Base-by-base conservation (phyloP, 2,113 vertebrate species). In the Notechis scutatus region DNA sequence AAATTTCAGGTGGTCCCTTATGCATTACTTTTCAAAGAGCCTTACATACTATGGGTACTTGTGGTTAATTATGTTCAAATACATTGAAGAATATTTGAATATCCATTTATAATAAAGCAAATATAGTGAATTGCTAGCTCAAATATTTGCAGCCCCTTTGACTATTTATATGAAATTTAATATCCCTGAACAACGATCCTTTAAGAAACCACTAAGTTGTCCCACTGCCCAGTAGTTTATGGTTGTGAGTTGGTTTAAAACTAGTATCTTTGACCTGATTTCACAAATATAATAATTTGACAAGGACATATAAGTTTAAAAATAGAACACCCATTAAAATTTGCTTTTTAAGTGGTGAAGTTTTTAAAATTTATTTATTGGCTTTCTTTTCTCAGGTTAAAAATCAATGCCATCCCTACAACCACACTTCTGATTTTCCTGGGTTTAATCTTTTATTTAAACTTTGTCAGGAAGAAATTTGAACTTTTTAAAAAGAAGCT, bases 401-500 rank as follows among this genome's bases (percentile, higher is more conserved):
- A 93, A 93, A 90, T 3, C 20, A 92, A 45, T 39, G 21, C 21
- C 42, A 14, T 29, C 45, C 29, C 42, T 15, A 24, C 18, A 34
- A n/a, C n/a, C n/a, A 88, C 86, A 59, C 20, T 89, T 92, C 15
- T 50, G 21, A 20, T 86, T 57, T 52, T 85, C 61, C 52, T 21
- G 55, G 47, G 50, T 90, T 20, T 18, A 56, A 90, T 47, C 85
- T 93, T 93, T 90, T 21, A 81, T 92, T 92, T 93, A 86, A 90
- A 90, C 50, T 47, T 85, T n/a, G 39, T 56, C 69, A 93, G 88
- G 74, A 87, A 93, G 56, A 29, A 90, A 56, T 34, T 88, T 96
- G 86, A 93, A 89, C 93, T 94, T 39, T 95, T 87, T 52, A 5
- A 56, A 81, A 91, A 9, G 90, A 57, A 10, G 57, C 59, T 93